These are phyloP conservation scores for Rotaria sp. DNA, from an alignment of 2,888 invertebrate species.

Conservation along the genomic window DNA sequence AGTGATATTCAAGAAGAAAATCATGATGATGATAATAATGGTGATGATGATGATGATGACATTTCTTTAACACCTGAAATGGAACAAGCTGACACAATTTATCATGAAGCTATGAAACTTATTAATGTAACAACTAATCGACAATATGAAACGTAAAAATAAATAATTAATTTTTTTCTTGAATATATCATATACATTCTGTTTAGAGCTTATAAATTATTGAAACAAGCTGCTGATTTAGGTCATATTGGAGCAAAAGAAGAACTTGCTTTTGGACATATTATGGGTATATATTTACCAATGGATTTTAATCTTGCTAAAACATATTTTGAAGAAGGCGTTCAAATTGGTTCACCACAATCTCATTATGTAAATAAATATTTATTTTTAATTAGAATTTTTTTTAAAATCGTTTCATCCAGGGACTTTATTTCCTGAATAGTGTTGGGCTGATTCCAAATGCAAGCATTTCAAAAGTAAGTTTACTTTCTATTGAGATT, in stretches of 20 bases:
- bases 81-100: not conserved
- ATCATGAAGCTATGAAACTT: not conserved
- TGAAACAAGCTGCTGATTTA: constrained; percentile 71
- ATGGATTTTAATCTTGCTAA: constrained; percentile 71
- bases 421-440: not conserved
- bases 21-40: not conserved
- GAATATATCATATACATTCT: not conserved
- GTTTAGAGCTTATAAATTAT: constrained; percentile 64
- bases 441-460: not conserved
- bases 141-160: not conserved
- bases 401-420: not conserved
- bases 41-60: not conserved
- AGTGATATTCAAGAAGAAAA: too few species aligned
- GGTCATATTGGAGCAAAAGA: constrained; percentile 76
- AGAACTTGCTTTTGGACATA: constrained; percentile 75
- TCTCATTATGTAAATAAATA: not conserved
- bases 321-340: constrained; percentile 65
- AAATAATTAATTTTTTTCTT: not conserved
- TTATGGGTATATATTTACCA: constrained; percentile 73
- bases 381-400: not conserved
- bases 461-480: constrained; percentile 11
- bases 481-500: not conserved
- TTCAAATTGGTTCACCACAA: not conserved
- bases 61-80: not conserved
- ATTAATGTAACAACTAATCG: not conserved